phyloP scores from a whole-genome alignment of 2,113 vertebrate species.

The Sceloporus undulatus region DNA sequence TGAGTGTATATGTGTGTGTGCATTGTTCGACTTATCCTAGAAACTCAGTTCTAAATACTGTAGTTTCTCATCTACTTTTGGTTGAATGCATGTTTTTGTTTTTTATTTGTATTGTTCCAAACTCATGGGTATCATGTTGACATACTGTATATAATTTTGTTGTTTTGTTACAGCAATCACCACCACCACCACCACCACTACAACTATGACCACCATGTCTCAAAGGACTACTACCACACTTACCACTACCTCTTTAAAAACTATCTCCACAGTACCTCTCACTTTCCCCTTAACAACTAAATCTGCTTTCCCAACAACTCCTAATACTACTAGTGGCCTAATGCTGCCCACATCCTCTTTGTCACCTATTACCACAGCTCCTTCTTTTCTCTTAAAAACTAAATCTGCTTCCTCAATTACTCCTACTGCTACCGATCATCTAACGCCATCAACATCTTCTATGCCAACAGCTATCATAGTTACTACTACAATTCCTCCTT shows the following conservation, averaged over 20 bases:
- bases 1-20: too few species aligned
- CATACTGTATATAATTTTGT: neutral
- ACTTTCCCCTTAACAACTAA: neutral
- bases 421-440: neutral
- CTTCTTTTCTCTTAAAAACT: neutral
- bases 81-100: neutral
- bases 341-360: neutral
- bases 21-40: too few species aligned
- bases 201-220: neutral
- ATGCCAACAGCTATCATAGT: neutral
- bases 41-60: neutral
- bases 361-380: neutral
- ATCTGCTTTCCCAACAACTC: neutral
- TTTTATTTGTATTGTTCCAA: neutral
- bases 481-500: neutral
- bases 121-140: neutral
- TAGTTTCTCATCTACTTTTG: neutral
- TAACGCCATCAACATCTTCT: neutral
- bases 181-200: neutral
- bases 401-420: neutral
- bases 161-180: conserved; percentile 40
- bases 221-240: neutral
- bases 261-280: neutral
- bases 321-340: conserved; percentile 4
- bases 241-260: conserved; percentile 22